These are phyloP conservation scores for Diachasma alloeum DNA, from an alignment of 1,140 invertebrate genomes.

Conservation along the genomic window DNA sequence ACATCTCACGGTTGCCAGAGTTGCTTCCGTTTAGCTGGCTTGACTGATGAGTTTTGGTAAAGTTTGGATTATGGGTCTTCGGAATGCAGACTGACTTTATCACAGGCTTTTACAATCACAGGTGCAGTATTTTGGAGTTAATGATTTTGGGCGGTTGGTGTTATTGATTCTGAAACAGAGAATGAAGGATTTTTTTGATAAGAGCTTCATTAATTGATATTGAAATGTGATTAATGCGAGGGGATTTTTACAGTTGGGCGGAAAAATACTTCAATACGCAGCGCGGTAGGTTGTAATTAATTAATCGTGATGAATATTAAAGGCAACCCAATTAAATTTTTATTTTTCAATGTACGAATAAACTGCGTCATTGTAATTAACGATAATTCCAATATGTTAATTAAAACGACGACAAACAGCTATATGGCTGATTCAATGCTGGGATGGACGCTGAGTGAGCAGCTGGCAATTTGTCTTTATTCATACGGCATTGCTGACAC, in stretches of 20 bases:
- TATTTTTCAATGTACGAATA: not conserved
- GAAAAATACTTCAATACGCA: not conserved
- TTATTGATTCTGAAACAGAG: not conserved
- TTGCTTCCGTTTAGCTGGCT: conserved; percentile 12
- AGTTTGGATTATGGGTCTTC: not conserved
- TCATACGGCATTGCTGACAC: not conserved
- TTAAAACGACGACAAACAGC: not conserved
- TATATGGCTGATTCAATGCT: not conserved
- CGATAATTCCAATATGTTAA: not conserved
- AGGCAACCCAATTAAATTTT: not conserved
- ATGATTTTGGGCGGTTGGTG: not conserved
- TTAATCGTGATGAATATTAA: not conserved
- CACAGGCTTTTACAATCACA: not conserved
- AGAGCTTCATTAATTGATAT: too few species aligned
- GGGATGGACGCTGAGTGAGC: not conserved
- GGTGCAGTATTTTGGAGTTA: not conserved
- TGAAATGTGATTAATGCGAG: too few species aligned
- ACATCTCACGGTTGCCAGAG: conserved; percentile 56
- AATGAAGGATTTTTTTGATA: not conserved
- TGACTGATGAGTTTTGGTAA: not conserved
- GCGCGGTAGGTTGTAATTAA: not conserved
- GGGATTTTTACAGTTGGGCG: not conserved
- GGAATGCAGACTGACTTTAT: not conserved
- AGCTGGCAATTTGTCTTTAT: not conserved
- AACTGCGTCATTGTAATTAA: not conserved